Evolutionary conservation across 2,888 invertebrate genomes (phyloP).

Genomic region (Heteromyza rotundicornis): DNA sequence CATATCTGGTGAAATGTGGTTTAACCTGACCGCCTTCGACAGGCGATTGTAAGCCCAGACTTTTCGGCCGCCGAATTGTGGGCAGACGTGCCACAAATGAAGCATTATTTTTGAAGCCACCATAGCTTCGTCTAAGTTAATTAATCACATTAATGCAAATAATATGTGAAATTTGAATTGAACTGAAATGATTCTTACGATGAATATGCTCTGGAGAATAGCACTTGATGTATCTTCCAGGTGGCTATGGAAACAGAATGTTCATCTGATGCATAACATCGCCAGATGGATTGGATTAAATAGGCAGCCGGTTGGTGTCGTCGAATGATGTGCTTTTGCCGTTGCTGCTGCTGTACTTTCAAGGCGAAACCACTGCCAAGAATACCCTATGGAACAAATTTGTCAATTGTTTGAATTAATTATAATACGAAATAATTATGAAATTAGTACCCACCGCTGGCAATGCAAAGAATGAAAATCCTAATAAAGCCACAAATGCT

Average conservation of each 20-base stretch:
- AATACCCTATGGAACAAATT: constrained; percentile 90
- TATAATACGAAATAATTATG: too few species aligned
- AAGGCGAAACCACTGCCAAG: constrained; percentile 94
- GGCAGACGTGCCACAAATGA: constrained; percentile 91
- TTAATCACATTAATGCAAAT: too few species aligned
- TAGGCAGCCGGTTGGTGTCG: constrained; percentile 90
- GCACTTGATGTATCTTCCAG: constrained; percentile 94
- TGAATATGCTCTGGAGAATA: constrained; percentile 82
- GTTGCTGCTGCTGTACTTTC: constrained; percentile 93
- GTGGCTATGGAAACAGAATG: constrained; percentile 91
- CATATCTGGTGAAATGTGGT: constrained; percentile 65
- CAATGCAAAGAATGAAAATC: constrained; percentile 94
- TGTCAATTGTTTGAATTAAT: too few species aligned
- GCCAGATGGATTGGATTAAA: constrained; percentile 91
- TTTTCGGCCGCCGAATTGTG: constrained; percentile 83
- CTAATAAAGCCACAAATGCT: constrained; percentile 90
- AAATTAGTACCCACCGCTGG: constrained; percentile 95
- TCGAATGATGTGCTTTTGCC: constrained; percentile 94
- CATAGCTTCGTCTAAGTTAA: constrained; percentile 73
- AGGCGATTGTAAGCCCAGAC: constrained; percentile 76
- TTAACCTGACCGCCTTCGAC: constrained; percentile 62
- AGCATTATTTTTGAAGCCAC: constrained; percentile 91
- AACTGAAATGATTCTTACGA: too few species aligned
- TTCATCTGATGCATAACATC: constrained; percentile 94
- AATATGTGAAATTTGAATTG: too few species aligned